Evolutionary conservation across 1,140 invertebrate genomes (phyloP), one percentile per base, ranked within the genome.

Genomic region (Hestina assimilis): DNA sequence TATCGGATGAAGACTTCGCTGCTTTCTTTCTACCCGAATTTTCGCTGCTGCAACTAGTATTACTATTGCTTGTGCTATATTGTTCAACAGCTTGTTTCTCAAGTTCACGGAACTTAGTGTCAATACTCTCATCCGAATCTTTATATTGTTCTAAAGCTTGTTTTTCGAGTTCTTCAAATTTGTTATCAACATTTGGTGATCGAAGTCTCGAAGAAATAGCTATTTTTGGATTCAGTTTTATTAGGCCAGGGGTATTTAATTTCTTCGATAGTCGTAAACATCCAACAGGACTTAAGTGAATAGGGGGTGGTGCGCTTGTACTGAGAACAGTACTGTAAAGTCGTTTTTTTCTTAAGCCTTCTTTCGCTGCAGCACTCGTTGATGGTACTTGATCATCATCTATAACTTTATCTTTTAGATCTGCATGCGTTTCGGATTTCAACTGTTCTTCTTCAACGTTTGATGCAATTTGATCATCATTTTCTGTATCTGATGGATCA

Each of bases 101-200:
- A 26, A 89, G 63, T 42, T 87, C 86, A 4, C 74, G 72, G 53
- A 89, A 85, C 46, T 87, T 89, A 0, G 81, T 84, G 53, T 89
- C 83, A 63, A 89, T 88, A 60, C 87, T 89, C 53, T 89, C 87
- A 42, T 89, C 86, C 2, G 87, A 89, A 1, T 82, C 78, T 61
- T 89, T 89, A 41, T 89, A 89, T 46, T 89, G 87, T 59, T 89
- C 86, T n/a, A 89, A 52, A 11, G 87, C 87, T 68, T 89, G 83
- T 45, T 87, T 88, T 63, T 89, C 87, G 1, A 89, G 63, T 57
- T 88, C 83, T 26, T 89, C 87, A 59, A 85, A 88, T 66, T 84
- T 87, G 17, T 74, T 75, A 26, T 87, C 84, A 1, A 80, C 69
- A 15, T 74, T 78, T 8, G 73, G 64, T 8, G 19, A 19, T 29